Evolutionary conservation across 2,797 vertebrate genomes (phyloP).

Genomic region (Acanthurus tractus): DNA sequence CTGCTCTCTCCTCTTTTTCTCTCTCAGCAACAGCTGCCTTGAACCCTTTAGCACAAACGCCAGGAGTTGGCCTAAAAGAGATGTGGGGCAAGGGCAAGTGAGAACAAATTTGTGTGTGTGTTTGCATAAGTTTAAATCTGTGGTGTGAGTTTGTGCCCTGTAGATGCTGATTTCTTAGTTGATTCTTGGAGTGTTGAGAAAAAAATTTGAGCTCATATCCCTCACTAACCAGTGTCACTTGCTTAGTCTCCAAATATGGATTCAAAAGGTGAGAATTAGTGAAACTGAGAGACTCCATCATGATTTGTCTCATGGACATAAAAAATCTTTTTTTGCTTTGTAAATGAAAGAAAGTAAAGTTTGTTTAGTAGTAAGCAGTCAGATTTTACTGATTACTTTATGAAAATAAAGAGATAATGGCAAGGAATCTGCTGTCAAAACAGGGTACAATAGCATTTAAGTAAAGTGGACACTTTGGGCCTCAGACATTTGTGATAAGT

Average conservation of each 20-base stretch:
- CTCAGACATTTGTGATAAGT: no score
- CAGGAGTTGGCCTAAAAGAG: conserved; percentile 50
- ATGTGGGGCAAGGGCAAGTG: conserved; percentile 52
- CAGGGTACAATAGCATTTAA: no score
- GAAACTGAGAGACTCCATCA: not conserved
- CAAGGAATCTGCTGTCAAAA: no score
- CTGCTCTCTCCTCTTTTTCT: conserved; percentile 13
- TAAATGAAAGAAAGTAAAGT: not conserved
- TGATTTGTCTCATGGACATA: not conserved
- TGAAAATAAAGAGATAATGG: no score
- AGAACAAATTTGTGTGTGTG: conserved; percentile 10
- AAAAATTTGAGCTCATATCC: not conserved
- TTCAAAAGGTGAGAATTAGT: not conserved
- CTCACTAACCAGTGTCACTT: not conserved
- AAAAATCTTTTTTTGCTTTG: not conserved
- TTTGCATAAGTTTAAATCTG: conserved; percentile 19
- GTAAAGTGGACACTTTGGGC: no score
- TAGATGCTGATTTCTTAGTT: conserved; percentile 17
- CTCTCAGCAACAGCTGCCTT: conserved; percentile 69
- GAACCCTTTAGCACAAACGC: conserved; percentile 50
- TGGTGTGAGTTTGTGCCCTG: not conserved
- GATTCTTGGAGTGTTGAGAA: not conserved
- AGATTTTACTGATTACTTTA: no score
- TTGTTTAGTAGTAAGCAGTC: no score
- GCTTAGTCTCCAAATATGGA: not conserved